Conservation (phyloP, 2,113 vertebrate genomes). For the Anoplopoma fimbria region DNA sequence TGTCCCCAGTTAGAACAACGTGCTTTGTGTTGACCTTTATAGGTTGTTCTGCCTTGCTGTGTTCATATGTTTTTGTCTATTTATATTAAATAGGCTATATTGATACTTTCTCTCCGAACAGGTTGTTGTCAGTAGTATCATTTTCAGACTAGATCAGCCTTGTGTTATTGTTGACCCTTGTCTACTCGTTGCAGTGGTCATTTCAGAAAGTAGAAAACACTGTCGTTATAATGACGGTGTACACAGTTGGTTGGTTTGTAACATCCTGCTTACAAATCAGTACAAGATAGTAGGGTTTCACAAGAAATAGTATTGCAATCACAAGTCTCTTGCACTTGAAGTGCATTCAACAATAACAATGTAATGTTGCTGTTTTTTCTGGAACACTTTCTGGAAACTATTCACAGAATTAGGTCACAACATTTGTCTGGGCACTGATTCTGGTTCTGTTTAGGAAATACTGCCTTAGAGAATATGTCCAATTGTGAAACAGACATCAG, state of each 20-base stretch:
- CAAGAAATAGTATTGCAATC: constrained; percentile 19
- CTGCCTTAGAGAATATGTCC: constrained; percentile 4
- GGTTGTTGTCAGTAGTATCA: neutral
- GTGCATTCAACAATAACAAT: constrained; percentile 22
- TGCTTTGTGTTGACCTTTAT: constrained; percentile 36
- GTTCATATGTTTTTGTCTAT: neutral
- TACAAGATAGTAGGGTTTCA: constrained; percentile 25
- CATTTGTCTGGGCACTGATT: neutral
- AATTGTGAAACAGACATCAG: constrained; percentile 50
- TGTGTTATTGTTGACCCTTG: no score
- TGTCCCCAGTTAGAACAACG: neutral
- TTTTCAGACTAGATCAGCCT: no score
- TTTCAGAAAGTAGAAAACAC: neutral
- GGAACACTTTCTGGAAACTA: constrained; percentile 35
- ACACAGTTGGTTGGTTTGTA: constrained; percentile 8
- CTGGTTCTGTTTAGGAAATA: constrained; percentile 29
- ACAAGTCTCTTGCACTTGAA: constrained; percentile 10
- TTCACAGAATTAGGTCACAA: constrained; percentile 45
- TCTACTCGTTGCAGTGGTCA: neutral
- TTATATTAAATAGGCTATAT: neutral
- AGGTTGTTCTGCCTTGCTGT: constrained; percentile 22
- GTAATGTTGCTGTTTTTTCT: constrained; percentile 33
- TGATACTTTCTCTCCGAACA: neutral
- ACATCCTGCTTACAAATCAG: neutral
- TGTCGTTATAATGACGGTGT: neutral